Evolutionary conservation across 2,797 vertebrate genomes (phyloP).

Genomic region (Eutrigla gurnardus): DNA sequence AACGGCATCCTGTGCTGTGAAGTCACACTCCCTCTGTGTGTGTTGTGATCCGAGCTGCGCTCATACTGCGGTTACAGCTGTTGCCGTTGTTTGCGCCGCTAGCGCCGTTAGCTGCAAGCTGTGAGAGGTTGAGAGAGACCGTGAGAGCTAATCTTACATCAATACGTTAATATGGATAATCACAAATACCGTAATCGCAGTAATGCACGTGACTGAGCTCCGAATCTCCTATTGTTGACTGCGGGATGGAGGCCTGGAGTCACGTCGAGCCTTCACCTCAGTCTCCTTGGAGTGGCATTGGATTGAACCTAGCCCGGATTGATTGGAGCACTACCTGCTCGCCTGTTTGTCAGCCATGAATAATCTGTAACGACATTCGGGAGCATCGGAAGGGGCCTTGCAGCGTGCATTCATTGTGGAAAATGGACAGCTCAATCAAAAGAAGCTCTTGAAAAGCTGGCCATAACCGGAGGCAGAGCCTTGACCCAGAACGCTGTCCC

Average conservation of each 20-base stretch:
- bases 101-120: neutral
- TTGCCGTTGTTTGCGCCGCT: too few relatives aligned
- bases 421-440: slow-evolving; percentile 86
- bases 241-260: too few relatives aligned
- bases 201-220: neutral
- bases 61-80: too few relatives aligned
- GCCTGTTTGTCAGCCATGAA: slow-evolving; percentile 83
- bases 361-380: slow-evolving; percentile 80
- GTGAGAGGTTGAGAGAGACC: neutral
- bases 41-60: neutral
- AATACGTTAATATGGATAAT: neutral
- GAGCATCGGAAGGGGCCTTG: slow-evolving; percentile 78
- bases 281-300: slow-evolving; percentile 83
- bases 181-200: neutral
- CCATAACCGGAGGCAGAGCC: slow-evolving; percentile 79
- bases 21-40: neutral
- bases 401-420: slow-evolving; percentile 73
- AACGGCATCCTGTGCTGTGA: neutral
- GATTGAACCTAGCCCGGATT: slow-evolving; percentile 73
- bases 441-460: slow-evolving; percentile 77
- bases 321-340: slow-evolving; percentile 78
- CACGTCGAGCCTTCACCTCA: slow-evolving; percentile 30
- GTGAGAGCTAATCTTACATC: neutral
- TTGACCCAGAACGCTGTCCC: slow-evolving; percentile 82
- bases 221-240: neutral